Conservation (phyloP, 53 echinoderm and acorn worm genomes). For the Echinometra lucunter region DNA sequence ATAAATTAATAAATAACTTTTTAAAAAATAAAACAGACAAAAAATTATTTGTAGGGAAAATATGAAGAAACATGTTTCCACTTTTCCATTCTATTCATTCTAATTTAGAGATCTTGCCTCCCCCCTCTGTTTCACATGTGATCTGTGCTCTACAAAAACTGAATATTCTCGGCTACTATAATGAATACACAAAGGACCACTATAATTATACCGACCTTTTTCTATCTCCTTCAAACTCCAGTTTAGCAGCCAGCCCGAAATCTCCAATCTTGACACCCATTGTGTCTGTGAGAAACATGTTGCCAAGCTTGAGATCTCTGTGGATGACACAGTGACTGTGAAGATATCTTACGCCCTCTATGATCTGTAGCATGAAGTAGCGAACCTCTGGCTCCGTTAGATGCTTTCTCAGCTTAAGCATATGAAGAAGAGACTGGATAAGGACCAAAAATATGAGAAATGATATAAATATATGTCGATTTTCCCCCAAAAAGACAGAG, state of each 20-base stretch:
- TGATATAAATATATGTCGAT: no score
- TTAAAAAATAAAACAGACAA: no score
- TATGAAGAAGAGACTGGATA: constrained; percentile 90
- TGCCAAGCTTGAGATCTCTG: constrained; percentile 94
- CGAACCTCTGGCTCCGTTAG: constrained; percentile 97
- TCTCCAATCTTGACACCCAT: constrained; percentile 99
- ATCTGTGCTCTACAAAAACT: no score
- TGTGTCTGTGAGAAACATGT: constrained; percentile 95
- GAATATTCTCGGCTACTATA: not conserved
- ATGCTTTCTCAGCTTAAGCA: constrained; percentile 87
- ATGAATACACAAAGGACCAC: not conserved
- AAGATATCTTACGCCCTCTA: constrained; percentile 92
- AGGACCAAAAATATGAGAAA: not conserved
- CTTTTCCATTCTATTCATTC: no score
- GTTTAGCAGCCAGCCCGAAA: constrained; percentile 94
- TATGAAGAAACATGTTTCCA: no score
- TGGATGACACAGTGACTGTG: constrained; percentile 95
- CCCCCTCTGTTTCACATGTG: no score
- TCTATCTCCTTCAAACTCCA: constrained; percentile 98
- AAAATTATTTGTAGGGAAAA: no score
- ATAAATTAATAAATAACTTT: no score
- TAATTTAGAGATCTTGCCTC: no score
- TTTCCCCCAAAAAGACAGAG: no score
- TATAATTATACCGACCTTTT: constrained; percentile 80
- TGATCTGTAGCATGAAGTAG: constrained; percentile 95